Conservation (phyloP, 1,140 invertebrate species). For the Arctopsyche grandis region DNA sequence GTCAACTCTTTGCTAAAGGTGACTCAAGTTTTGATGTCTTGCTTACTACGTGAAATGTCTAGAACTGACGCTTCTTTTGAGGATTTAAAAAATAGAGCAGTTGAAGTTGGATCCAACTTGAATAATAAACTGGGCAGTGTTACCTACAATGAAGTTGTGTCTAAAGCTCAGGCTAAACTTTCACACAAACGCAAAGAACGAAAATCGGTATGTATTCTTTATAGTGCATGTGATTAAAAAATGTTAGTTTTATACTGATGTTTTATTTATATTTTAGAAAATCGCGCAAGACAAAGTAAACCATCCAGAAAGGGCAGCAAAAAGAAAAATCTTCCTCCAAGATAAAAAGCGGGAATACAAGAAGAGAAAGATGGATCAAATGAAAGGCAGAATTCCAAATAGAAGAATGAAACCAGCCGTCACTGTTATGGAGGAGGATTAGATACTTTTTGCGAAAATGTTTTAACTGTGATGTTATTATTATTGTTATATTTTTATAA, state of each 20-base stretch:
- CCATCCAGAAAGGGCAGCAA: conserved; percentile 80
- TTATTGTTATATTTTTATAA: not conserved
- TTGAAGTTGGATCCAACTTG: conserved; percentile 72
- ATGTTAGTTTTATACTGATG: no score
- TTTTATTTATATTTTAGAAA: conserved; percentile 55
- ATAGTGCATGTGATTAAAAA: not conserved
- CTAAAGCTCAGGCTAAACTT: conserved; percentile 66
- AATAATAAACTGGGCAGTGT: conserved; percentile 72
- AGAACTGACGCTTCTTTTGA: conserved; percentile 65
- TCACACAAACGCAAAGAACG: conserved; percentile 69
- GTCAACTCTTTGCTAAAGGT: conserved; percentile 65
- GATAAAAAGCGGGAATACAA: conserved; percentile 80
- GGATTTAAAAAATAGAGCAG: conserved; percentile 67
- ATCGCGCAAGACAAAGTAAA: conserved; percentile 73
- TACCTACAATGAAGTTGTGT: conserved; percentile 69
- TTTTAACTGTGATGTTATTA: conserved; percentile 28
- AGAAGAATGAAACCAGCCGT: conserved; percentile 23
- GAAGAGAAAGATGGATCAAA: conserved; percentile 73
- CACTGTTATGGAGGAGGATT: conserved; percentile 7
- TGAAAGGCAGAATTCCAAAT: conserved; percentile 60
- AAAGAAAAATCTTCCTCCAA: conserved; percentile 79
- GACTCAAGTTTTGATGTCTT: conserved; percentile 70
- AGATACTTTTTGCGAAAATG: not conserved
- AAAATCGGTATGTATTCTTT: conserved; percentile 65
- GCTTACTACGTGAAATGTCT: conserved; percentile 73